Evolutionary conservation across 2,888 invertebrate species (phyloP).

Genomic region (Reticulitermes lucifugus): DNA sequence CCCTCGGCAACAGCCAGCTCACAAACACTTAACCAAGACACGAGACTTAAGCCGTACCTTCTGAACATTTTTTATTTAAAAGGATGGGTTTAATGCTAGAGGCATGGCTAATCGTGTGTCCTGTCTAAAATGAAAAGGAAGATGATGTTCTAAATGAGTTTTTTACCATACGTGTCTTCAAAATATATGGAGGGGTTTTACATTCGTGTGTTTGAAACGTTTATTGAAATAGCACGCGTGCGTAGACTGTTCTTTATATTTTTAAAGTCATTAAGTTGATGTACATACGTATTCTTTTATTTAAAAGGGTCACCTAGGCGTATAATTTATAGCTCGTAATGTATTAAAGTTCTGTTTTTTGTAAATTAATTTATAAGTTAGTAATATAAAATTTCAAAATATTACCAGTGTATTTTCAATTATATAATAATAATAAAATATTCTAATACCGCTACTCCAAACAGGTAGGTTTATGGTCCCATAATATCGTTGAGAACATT

Average conservation of each 20-base stretch:
- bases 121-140: conserved; percentile 21
- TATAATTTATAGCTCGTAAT: neutral
- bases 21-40: conserved; percentile 18
- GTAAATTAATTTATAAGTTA: neutral
- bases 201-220: neutral
- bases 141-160: conserved; percentile 20
- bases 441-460: too few relatives aligned
- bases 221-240: conserved; percentile 7
- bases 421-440: too few relatives aligned
- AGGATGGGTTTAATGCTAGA: neutral
- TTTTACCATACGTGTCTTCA: neutral
- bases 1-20: neutral
- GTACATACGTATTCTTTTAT: neutral
- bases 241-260: neutral
- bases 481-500: too few relatives aligned
- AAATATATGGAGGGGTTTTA: neutral
- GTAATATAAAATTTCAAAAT: neutral
- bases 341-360: neutral
- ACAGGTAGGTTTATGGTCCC: too few relatives aligned
- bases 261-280: neutral
- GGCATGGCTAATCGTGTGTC: conserved; percentile 25
- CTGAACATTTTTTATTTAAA: conserved; percentile 14
- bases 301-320: neutral
- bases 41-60: conserved; percentile 19
- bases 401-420: too few relatives aligned